Base-by-base conservation (phyloP, 2,797 vertebrate genomes). In the Enteromius viviparus region DNA sequence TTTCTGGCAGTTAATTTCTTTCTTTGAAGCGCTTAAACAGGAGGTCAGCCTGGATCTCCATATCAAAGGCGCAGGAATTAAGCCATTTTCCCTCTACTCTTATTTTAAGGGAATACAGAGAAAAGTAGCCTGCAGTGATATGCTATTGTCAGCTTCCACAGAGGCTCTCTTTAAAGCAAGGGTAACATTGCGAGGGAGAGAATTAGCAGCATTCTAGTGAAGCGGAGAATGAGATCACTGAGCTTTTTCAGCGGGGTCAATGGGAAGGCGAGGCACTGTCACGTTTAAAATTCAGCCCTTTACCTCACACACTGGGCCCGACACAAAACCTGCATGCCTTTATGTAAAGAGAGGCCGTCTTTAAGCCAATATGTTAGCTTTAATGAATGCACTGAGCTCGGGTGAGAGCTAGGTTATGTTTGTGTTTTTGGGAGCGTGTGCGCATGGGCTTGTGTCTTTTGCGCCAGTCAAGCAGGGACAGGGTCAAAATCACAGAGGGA, bases 11-110 rank as follows among this genome's bases (percentile, higher is more conserved):
- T 93, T 96, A 94, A 96, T 94, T 96, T 95, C 94, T 90, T 87
- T 90, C 94, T 95, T 94, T 95, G 94, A 96, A 96, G 93, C 92
- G 86, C 82, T 93, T 88, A 90, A 89, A 82, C 84, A 88, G 89
- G 91, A 95, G 96, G 96, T 97, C 95, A 96, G 92, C 93, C 92
- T 91, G 91, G 90, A 94, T 95, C 95, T 95, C 93, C 95, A 96
- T 95, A 94, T 97, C 95, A 96, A 97, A 97, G 95, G 90, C 88
- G 90, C 91, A 94, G 88, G 92, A 96, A 95, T 95, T 94, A 94
- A 96, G 93, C 88, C 94, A 92, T 93, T 95, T 92, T 90, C 87
- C 78, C 82, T 87, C 87, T 86, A 88, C 86, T 89, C 87, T 87
- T 83, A 49, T 94, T 94, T 93, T 90, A 89, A 78, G 85, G 91